These are phyloP conservation scores for Lagodon rhomboides DNA, from an alignment of 2,797 vertebrate species.

Conservation along the genomic window DNA sequence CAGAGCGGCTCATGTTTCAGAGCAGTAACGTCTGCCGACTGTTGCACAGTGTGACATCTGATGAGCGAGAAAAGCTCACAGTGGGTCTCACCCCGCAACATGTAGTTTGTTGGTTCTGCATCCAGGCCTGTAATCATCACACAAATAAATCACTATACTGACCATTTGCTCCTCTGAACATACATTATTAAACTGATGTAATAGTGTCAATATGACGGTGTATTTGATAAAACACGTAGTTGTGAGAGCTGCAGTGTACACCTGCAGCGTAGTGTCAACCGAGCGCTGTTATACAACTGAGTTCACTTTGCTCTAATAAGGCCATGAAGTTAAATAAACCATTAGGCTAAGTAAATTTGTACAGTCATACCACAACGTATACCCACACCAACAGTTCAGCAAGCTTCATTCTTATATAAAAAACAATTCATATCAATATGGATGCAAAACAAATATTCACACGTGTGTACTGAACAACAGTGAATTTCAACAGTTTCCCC, in stretches of 20 bases:
- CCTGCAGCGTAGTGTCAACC: conserved; percentile 56
- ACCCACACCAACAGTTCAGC: conserved; percentile 73
- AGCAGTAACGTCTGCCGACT: conserved; percentile 21
- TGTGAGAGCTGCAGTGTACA: conserved; percentile 52
- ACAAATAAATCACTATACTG: conserved; percentile 12
- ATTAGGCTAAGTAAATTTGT: conserved; percentile 46
- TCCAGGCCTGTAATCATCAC: conserved; percentile 16
- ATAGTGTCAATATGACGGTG: conserved; percentile 13
- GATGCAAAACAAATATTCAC: conserved; percentile 82
- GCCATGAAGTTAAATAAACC: conserved; percentile 73
- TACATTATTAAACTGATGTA: conserved; percentile 20
- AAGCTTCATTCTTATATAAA: conserved; percentile 75
- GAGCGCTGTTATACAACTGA: conserved; percentile 49
- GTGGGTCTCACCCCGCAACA: conserved; percentile 23
- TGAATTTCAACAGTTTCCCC: conserved; percentile 74
- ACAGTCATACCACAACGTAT: conserved; percentile 69
- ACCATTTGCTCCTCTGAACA: conserved; percentile 35
- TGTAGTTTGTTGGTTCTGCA: conserved; percentile 11
- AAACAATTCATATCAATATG: conserved; percentile 78
- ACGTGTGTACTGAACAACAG: conserved; percentile 80
- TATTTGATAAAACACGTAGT: conserved; percentile 24
- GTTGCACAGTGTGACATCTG: conserved; percentile 35
- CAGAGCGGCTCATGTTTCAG: conserved; percentile 32
- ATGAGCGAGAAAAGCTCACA: conserved; percentile 34
- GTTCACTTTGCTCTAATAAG: conserved; percentile 71